A percentile compares a stretch with the other conserved stretches of the same genome.
These are phyloP conservation scores for Oryctolagus cuniculus DNA, from an alignment of 2,113 vertebrate species.

Conservation along the genomic window DNA sequence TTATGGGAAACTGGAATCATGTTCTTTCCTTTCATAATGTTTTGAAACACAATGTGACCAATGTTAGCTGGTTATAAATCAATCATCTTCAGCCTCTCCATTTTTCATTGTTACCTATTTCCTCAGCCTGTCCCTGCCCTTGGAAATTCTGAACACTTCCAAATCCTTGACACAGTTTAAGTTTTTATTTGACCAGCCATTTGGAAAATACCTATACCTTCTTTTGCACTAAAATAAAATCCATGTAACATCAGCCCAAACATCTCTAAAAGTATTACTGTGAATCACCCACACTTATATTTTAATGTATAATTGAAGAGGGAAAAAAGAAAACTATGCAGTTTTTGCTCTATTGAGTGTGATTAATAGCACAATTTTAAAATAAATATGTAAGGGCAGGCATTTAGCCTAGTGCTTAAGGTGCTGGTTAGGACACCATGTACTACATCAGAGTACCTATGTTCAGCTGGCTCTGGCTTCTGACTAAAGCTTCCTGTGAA, in stretches of 20 bases:
- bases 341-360: background rate
- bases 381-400: background rate
- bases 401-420: no score
- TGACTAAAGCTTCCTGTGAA: no score
- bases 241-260: background rate
- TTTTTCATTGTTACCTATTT: constrained; percentile 3
- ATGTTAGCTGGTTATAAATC: constrained; percentile 15
- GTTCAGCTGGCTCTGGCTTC: no score
- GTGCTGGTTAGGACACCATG: no score
- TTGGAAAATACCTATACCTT: background rate
- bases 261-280: background rate
- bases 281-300: background rate
- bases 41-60: background rate
- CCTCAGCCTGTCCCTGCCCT: background rate
- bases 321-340: background rate
- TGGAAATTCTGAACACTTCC: constrained; percentile 6
- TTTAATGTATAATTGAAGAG: background rate
- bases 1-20: background rate
- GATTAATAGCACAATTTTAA: constrained; percentile 14
- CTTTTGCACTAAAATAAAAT: constrained; percentile 15
- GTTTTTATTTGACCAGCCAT: background rate
- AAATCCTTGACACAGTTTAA: background rate
- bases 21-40: background rate
- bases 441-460: no score
- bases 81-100: background rate